These are phyloP conservation scores for Standfussiana lucernea DNA, from an alignment of 2,888 invertebrate genomes.

Conservation along the genomic window DNA sequence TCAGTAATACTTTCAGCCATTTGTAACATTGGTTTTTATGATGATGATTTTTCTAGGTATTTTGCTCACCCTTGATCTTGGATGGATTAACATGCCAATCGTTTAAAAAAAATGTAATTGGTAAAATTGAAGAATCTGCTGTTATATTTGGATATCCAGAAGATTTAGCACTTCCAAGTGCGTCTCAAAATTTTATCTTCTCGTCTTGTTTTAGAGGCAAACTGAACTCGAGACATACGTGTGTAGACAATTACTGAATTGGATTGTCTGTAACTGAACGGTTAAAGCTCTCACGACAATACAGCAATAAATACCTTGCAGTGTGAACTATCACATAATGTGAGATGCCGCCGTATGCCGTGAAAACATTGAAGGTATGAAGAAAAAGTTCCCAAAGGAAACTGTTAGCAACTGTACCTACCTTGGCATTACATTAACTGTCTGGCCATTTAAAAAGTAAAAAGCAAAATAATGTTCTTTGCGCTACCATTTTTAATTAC, in stretches of 20 bases:
- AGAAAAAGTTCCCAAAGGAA: slow-evolving; percentile 55
- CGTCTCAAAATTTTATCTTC: not conserved
- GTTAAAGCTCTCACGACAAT: slow-evolving; percentile 57
- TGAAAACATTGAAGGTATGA: slow-evolving; percentile 50
- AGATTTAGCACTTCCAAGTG: not conserved
- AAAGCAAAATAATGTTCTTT: slow-evolving; percentile 50
- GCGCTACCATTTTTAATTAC: slow-evolving; percentile 61
- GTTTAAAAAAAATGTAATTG: not conserved
- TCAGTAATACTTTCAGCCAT: not conserved
- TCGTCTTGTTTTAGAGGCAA: not conserved
- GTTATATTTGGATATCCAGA: not conserved
- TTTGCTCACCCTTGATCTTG: too few relatives aligned
- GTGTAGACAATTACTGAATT: slow-evolving; percentile 7
- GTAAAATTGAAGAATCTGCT: not conserved
- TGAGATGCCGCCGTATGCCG: slow-evolving; percentile 53
- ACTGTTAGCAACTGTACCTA: slow-evolving; percentile 60
- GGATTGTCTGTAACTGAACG: slow-evolving; percentile 38
- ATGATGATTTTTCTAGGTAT: not conserved
- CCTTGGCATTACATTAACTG: slow-evolving; percentile 36
- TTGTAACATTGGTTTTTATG: not conserved
- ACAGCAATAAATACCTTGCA: slow-evolving; percentile 59
- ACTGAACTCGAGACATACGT: slow-evolving; percentile 9
- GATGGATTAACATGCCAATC: too few relatives aligned
- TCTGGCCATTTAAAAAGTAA: slow-evolving; percentile 47
- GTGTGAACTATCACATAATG: slow-evolving; percentile 64